Percentiles rank a stretch among this genome's conserved stretches.
These are phyloP conservation scores for Conistra vaccinii DNA, from an alignment of 2,888 invertebrate genomes.

Conservation along the genomic window DNA sequence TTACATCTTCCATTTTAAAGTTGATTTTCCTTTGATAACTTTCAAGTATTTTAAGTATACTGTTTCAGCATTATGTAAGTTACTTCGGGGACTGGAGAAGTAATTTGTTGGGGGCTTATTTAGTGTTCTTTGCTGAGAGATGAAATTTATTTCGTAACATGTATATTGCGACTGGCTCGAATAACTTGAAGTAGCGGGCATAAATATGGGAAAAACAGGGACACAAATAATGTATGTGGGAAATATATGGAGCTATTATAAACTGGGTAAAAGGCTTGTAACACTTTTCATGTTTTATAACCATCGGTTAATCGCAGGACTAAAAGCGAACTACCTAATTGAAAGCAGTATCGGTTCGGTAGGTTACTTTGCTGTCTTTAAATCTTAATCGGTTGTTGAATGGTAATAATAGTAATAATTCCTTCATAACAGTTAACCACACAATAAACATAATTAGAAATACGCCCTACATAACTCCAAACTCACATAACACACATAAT, in stretches of 20 bases:
- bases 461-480: background rate
- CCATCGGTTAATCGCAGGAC: background rate
- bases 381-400: background rate
- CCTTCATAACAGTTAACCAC: background rate
- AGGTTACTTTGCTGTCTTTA: background rate
- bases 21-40: constrained; percentile 70
- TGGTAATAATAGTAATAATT: background rate
- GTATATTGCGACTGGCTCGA: constrained; percentile 57
- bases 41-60: constrained; percentile 72
- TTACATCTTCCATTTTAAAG: constrained; percentile 68
- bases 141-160: constrained; percentile 64
- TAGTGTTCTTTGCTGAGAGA: constrained; percentile 67
- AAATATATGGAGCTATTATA: constrained; percentile 35
- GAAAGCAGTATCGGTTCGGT: too few species aligned
- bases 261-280: constrained; percentile 1
- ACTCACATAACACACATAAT: background rate
- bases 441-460: background rate
- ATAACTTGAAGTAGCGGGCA: constrained; percentile 52
- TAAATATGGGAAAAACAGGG: constrained; percentile 46
- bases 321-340: background rate
- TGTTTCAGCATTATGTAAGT: constrained; percentile 77
- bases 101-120: constrained; percentile 70
- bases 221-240: constrained; percentile 30
- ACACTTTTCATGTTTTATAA: constrained; percentile 24
- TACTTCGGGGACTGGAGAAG: constrained; percentile 70